Evolutionary conservation across 2,888 invertebrate species (phyloP), one percentile per base, ranked within the genome.

Genomic region (Lasioglossum lativentre): DNA sequence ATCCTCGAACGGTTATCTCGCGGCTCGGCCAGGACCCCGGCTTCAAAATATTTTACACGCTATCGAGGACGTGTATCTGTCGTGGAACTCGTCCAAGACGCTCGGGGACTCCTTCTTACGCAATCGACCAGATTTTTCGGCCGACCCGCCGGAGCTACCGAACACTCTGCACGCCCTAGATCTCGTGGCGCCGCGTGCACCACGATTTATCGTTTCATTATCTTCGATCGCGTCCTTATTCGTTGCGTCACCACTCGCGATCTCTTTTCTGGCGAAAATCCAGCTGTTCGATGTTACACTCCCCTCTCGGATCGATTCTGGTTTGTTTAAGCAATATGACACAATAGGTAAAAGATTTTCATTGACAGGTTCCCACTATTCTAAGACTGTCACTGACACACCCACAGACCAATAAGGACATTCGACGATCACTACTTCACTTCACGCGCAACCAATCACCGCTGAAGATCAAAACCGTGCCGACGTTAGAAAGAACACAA

Each of bases 41-140:
- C 6, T 38, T 80, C 76, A 73, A 86, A 84, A 84, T 84, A 86
- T 78, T 84, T 84, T 77, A 80, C 45, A 56, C 38, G 74, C 42
- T 75, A 77, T 75, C 84, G 80, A 10, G 30, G 14, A 38, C 68
- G 40, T 38, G 71, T 82, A 78, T 78, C 78, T 76, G 38, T 75
- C 78, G 70, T 59, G 63, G 6, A 66, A 66, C 72, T 66, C 19
- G 42, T 73, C 72, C 75, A 30, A 73, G 40, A 38, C 59, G 30
- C 27, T 59, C 72, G 45, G 45, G 23, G 59, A 71, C 23, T 72
- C n/a, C 8, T 42, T 27, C 80, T 83, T 75, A 45, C 79, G 83
- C 59, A 76, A 79, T 68, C n/a, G 30, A 73, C 42, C 14, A 27
- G 52, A 47, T 10, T 76, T 72, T 75, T 74, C 68, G 47, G 56